Conservation (phyloP, 2,888 invertebrate species). For the Periphyllus acericola region DNA sequence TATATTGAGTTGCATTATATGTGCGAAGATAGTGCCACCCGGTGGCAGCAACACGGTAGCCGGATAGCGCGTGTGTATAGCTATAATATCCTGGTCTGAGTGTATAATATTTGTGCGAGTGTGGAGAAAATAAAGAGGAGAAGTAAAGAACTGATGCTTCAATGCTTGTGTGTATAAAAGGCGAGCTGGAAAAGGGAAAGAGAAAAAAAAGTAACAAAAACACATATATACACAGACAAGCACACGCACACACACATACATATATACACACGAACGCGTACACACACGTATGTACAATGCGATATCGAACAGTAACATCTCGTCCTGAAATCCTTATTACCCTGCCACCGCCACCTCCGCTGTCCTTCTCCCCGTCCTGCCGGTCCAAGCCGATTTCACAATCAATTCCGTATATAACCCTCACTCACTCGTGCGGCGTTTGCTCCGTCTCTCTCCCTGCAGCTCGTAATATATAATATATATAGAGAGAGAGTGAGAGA, state of each 20-base stretch:
- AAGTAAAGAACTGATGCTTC: neutral
- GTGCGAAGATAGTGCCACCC: neutral
- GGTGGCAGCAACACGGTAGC: neutral
- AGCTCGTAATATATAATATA: conserved; percentile 12
- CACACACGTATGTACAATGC: neutral
- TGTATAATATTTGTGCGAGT: neutral
- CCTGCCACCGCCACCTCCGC: neutral
- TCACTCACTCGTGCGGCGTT: conserved; percentile 2
- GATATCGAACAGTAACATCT: conserved; percentile 54
- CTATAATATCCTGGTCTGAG: neutral
- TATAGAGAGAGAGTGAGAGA: neutral
- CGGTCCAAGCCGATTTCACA: conserved; percentile 45
- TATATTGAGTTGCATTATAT: neutral
- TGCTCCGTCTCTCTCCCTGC: neutral
- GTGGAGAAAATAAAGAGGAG: neutral
- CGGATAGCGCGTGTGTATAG: neutral
- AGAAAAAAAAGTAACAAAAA: conserved; percentile 28
- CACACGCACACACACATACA: neutral
- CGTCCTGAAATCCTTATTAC: conserved; percentile 58
- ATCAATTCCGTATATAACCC: conserved; percentile 53
- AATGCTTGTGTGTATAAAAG: neutral
- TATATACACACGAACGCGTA: neutral
- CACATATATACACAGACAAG: neutral
- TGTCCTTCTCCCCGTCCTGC: neutral
- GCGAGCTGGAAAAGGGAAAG: neutral